Conservation (phyloP, 2,888 invertebrate genomes). For the Pristionchus entomophagus region DNA sequence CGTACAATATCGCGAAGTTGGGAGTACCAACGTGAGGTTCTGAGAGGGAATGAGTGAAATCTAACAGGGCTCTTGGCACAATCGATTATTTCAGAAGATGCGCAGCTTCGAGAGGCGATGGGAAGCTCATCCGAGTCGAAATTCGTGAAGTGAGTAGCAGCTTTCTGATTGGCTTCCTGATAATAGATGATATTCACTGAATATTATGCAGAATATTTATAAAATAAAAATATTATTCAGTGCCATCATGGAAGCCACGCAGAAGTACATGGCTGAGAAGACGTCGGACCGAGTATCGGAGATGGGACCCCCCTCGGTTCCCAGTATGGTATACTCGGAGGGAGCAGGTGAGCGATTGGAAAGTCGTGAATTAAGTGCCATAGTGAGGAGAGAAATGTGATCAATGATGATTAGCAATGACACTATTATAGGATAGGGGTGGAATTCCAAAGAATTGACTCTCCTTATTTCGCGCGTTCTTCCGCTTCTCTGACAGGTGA, state of each 20-base stretch:
- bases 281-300: background rate
- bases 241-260: constrained; percentile 33
- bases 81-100: background rate
- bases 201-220: no score
- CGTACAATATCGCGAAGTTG: no score
- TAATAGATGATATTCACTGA: background rate
- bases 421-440: no score
- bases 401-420: no score
- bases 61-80: no score
- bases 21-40: no score
- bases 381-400: no score
- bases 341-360: constrained; percentile 33
- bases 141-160: background rate
- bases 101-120: constrained; percentile 3
- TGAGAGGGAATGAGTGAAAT: no score
- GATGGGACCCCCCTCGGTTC: constrained; percentile 47
- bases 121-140: background rate
- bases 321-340: background rate
- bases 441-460: no score
- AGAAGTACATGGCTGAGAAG: constrained; percentile 40
- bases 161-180: background rate
- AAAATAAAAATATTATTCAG: no score
- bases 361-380: background rate
- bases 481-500: no score
- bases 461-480: no score